Evolutionary conservation across 2,113 vertebrate genomes (phyloP), one percentile per base, ranked within the genome.

Genomic region (Carassius carassius): DNA sequence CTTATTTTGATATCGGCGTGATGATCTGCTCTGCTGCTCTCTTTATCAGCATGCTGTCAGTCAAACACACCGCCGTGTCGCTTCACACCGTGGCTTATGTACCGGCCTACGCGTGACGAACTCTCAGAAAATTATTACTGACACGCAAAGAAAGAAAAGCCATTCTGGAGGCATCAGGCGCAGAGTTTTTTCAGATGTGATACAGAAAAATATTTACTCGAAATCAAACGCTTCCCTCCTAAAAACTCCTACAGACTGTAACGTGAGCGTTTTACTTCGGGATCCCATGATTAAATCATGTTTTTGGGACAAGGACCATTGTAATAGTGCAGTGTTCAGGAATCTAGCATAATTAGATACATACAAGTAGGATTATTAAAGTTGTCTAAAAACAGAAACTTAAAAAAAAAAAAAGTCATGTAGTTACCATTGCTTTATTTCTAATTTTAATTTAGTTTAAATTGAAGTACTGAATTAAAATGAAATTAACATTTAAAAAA

Each of bases 1-100:
- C 90, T 86, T 92, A 90, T 92, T 92, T 88, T 89, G 91, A 93
- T 92, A 91, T 90, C 91, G 91, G 87, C 25, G 47, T 44, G 75
- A 83, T 88, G 84, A 88, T 83, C 78, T 79, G 73, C 79, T 73
- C 63, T 11, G 32, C 65, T 51, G 73, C 21, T 60, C 82, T 60
- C 60, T 82, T 88, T 82, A 86, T 88, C 82, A 77, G 81, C 37
- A n/a, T 7, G 19, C 84, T 29, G 73, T 84, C 84, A 65, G 8
- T 86, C 87, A 86, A 80, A 75, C 32, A 17, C 21, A 9, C 75
- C 21, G 78, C 35, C 83, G 51, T 69, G 75, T 82, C 73, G 58
- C 63, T 74, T 58, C 82, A 70, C 60, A n/a, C 54, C 83, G 14
- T 44, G 37, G 76, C 84, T 81, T 73, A 77, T 85, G 70, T 58